Conservation (phyloP, 1,140 invertebrate genomes). For the Medauroidea extradentata region DNA sequence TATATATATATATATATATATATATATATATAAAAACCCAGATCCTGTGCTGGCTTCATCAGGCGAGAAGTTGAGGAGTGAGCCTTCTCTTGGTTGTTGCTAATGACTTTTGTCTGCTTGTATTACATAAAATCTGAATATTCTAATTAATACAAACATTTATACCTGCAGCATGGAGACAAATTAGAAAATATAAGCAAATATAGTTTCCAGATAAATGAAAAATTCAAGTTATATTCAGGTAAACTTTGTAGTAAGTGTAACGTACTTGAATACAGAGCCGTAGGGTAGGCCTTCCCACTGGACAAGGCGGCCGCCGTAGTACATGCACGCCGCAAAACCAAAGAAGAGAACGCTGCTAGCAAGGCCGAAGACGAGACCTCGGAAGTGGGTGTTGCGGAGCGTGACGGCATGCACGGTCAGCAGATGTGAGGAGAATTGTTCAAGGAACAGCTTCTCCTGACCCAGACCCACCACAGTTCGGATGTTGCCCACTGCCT, state of each 20-base stretch:
- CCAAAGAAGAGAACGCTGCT: conserved; percentile 48
- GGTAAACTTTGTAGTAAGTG: background rate
- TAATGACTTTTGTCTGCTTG: too few species aligned
- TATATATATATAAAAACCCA: too few species aligned
- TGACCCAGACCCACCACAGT: conserved; percentile 49
- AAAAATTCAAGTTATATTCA: background rate
- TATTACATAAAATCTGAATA: background rate
- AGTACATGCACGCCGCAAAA: conserved; percentile 47
- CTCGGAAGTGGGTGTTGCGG: conserved; percentile 37
- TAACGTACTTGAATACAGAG: conserved; percentile 47
- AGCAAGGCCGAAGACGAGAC: conserved; percentile 46
- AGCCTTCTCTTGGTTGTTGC: too few species aligned
- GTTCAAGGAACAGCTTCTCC: conserved; percentile 43
- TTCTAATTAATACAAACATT: background rate
- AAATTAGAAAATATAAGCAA: background rate
- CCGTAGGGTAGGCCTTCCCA: conserved; percentile 38
- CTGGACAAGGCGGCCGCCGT: conserved; percentile 48
- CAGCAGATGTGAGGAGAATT: conserved; percentile 30
- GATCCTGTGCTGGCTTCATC: too few species aligned
- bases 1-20: too few species aligned
- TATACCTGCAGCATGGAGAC: background rate
- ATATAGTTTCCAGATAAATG: background rate
- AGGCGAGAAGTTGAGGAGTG: too few species aligned
- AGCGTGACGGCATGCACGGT: conserved; percentile 22
- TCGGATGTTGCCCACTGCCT: conserved; percentile 51